A percentile compares a stretch with the other conserved stretches of the same genome.
These are phyloP conservation scores for Anguilla pacifica DNA, from an alignment of 2,797 vertebrate species.

Conservation along the genomic window DNA sequence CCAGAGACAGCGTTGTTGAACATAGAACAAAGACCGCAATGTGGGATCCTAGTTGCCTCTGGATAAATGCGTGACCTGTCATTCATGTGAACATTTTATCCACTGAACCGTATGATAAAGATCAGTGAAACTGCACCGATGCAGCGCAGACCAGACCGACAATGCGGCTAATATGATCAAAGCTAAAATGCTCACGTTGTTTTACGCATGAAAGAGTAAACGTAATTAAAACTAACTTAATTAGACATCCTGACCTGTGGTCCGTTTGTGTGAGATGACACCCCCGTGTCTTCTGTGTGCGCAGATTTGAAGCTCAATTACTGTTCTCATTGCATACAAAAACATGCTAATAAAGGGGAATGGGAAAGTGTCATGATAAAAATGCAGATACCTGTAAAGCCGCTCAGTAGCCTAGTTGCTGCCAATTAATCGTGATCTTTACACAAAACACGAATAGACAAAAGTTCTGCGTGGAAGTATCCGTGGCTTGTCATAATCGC, in stretches of 20 bases:
- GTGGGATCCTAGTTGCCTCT: background rate
- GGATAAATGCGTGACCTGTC: background rate
- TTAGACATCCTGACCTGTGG: background rate
- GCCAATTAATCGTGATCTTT: too few relatives aligned
- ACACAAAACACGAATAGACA: too few relatives aligned
- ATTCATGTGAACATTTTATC: background rate
- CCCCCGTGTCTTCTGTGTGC: too few relatives aligned
- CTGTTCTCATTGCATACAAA: too few relatives aligned
- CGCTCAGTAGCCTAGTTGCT: too few relatives aligned
- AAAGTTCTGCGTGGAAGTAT: too few relatives aligned
- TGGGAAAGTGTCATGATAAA: too few relatives aligned
- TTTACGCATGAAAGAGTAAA: background rate
- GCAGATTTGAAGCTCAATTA: too few relatives aligned
- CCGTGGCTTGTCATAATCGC: too few relatives aligned
- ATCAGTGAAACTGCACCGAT: background rate
- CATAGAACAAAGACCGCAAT: background rate
- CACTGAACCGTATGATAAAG: background rate
- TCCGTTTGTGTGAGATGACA: background rate
- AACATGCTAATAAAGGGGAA: too few relatives aligned
- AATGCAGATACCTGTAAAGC: too few relatives aligned
- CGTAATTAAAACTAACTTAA: background rate
- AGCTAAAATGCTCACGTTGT: background rate
- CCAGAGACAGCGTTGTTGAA: background rate
- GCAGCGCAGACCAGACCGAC: background rate
- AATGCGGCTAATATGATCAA: background rate